Conservation (phyloP, 2,797 vertebrate genomes). For the Orestias chungarensis region DNA sequence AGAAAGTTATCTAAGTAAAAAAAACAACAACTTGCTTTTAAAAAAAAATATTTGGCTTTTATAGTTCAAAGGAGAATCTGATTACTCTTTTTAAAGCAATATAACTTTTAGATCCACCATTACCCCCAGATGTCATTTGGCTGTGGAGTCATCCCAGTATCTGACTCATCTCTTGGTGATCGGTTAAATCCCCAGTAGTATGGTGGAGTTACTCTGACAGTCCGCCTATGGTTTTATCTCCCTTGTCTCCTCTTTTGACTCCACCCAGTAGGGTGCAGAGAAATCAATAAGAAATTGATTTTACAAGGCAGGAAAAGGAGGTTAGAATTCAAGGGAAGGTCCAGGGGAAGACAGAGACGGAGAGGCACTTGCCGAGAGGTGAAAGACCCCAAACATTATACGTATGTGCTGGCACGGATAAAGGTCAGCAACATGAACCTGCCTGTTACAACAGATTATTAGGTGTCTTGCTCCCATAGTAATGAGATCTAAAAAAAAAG, state of each 20-base stretch:
- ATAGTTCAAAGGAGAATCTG: neutral
- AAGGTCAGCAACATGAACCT: constrained; percentile 77
- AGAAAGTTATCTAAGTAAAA: neutral
- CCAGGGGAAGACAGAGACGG: constrained; percentile 63
- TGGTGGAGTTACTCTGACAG: constrained; percentile 70
- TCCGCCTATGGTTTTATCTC: constrained; percentile 79
- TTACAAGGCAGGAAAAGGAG: constrained; percentile 65
- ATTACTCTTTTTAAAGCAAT: too few species aligned
- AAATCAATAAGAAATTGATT: constrained; percentile 83
- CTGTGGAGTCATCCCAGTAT: constrained; percentile 34
- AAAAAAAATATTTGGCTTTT: neutral
- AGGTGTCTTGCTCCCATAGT: constrained; percentile 39
- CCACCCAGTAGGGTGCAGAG: constrained; percentile 70
- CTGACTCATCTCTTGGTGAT: constrained; percentile 50
- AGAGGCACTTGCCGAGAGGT: constrained; percentile 50
- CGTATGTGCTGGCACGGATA: constrained; percentile 69
- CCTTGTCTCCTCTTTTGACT: constrained; percentile 77
- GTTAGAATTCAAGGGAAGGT: constrained; percentile 77
- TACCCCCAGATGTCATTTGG: constrained; percentile 37
- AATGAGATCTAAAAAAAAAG: constrained; percentile 13
- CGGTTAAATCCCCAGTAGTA: constrained; percentile 53
- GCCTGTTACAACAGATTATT: constrained; percentile 69
- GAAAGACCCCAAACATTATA: constrained; percentile 63
- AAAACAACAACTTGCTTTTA: neutral
- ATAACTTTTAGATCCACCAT: constrained; percentile 34